A percentile compares a stretch with the other conserved stretches of the same genome.
Conservation (phyloP, 2,888 invertebrate genomes). For the Philaethria dido region DNA sequence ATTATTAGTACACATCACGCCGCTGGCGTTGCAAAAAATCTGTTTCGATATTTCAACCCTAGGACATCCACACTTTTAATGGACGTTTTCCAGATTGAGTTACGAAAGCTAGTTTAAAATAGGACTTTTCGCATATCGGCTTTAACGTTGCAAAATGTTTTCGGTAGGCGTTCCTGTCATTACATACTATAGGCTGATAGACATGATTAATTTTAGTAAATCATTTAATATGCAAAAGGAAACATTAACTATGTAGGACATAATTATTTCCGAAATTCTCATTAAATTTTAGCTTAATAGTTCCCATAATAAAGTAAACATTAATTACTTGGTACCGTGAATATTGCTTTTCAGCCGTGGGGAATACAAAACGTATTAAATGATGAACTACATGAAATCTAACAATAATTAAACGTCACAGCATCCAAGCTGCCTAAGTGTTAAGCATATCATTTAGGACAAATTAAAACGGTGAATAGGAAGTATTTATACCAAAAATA, state of each 20-base stretch:
- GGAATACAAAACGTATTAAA: neutral
- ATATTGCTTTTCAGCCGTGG: conserved; percentile 7
- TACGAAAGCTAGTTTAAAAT: no score
- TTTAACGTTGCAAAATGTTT: no score
- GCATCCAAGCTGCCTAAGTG: neutral
- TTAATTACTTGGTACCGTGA: conserved; percentile 7
- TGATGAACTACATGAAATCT: neutral
- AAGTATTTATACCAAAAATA: no score
- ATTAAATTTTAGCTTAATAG: conserved; percentile 9
- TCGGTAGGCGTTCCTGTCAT: no score
- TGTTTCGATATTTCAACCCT: no score
- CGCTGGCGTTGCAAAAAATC: no score
- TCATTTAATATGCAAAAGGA: conserved; percentile 4
- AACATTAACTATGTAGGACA: conserved; percentile 7
- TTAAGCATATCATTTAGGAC: neutral
- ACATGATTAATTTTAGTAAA: neutral
- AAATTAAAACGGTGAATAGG: no score
- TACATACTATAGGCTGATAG: neutral
- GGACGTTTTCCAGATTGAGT: no score
- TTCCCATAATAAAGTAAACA: conserved; percentile 14
- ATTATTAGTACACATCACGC: no score
- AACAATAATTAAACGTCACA: neutral
- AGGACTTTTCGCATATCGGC: no score
- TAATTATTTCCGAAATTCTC: conserved; percentile 1
- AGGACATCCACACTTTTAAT: no score